phyloP scores from a whole-genome alignment of 2,888 invertebrate genomes.

The Calameuta pallipes region DNA sequence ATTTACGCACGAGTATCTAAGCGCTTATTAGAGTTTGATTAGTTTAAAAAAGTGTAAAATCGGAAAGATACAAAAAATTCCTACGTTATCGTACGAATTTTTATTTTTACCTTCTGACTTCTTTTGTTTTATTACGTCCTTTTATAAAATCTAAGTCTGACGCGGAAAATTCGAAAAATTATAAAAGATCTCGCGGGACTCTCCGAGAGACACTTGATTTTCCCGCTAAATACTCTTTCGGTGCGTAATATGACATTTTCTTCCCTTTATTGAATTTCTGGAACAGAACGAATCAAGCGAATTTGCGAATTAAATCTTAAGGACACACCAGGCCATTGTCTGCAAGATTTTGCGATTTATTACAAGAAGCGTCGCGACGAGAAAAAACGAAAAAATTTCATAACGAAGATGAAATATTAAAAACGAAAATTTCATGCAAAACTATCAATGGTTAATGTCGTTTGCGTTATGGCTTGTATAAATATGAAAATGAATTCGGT shows the following conservation, averaged over 20 bases:
- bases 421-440: conserved; percentile 12
- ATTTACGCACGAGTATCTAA: not conserved
- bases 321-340: no score
- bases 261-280: not conserved
- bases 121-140: conserved; percentile 10
- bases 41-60: not conserved
- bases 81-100: conserved; percentile 1
- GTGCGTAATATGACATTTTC: not conserved
- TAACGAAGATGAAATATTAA: conserved; percentile 22
- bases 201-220: not conserved
- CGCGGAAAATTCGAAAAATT: not conserved
- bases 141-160: conserved; percentile 1
- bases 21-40: not conserved
- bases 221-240: not conserved
- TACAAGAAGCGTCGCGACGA: no score
- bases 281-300: not conserved
- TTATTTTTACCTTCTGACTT: conserved; percentile 6
- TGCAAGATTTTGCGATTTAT: no score
- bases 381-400: no score
- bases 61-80: not conserved
- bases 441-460: not conserved
- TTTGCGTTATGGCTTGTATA: no score
- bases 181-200: not conserved
- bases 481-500: no score
- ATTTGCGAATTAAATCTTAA: not conserved